Base-by-base conservation (phyloP, 2,888 invertebrate genomes). In the Lasioglossum morio region DNA sequence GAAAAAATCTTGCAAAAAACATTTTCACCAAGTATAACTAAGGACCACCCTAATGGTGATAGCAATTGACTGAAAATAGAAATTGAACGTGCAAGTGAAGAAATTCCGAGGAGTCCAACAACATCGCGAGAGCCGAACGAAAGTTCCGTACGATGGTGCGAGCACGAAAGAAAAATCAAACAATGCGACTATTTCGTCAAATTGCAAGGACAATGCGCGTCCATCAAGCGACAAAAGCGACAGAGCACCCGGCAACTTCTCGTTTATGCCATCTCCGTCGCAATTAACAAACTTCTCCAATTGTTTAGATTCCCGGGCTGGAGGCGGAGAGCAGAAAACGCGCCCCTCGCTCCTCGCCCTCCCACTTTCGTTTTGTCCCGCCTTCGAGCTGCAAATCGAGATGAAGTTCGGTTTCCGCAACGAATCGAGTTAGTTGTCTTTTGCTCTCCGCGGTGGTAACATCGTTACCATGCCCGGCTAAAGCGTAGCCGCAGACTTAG, bases 351-450 rank as follows among this genome's bases (percentile, higher is more conserved):
- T 27, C 60, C 60, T 60, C 60, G 14, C 60, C 10, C 14, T 14
- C 27, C 14, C 27, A 2, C 34, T 66, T 19, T 16, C 30, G 46
- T 46, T 46, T 37, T 16, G 46, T 30, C 46, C 63, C 34, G 73
- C 34, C 30, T 69, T 34, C 43, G 46, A 60, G 57, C 75, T 75
- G 82, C 74, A 72, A 83, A 83, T 76, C 75, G 60, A 72, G 80
- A 80, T n/a, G 72, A 43, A 46, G 63, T 66, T 46, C 43, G 63
- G 72, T 81, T 83, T 77, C 63, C 72, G 34, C 53, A 53, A 53
- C 43, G 46, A 83, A 83, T 83, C 81, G 72, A 79, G 82, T 82
- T 83, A 81, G 76, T 66, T 46, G 48, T 72, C 76, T 75, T 81
- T 83, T 70, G 72, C 72, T 72, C n/a, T 63, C 27, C 66, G 27